Evolutionary conservation across 2,888 invertebrate genomes (phyloP), one percentile per base, ranked within the genome.

Genomic region (Gonocerus acuteangulatus): DNA sequence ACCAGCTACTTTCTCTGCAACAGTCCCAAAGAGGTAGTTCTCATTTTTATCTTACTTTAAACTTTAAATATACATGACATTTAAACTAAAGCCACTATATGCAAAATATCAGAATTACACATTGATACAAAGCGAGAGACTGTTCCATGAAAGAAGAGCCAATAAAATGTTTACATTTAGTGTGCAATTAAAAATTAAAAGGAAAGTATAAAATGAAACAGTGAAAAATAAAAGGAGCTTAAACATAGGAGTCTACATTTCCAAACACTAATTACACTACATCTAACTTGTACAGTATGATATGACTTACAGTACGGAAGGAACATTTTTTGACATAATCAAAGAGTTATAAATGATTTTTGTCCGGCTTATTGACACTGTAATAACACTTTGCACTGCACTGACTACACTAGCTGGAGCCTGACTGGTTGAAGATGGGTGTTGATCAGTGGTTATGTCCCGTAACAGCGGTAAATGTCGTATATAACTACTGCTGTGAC

Each of bases 401-500:
- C 54, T 42, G 22, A 48, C 15, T 36, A 51, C 51, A 51, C 15
- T 15, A 39, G 42, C 54, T 42, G 54, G 19, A 42, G 39, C 21
- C 27, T 51, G 16, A 1, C 34, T 36, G 44, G 42, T 15, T 23
- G 63, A 48, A 27, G 63, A n/a, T n/a, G 39, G n/a, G n/a, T 59
- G 48, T 21, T 27, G 49, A 59, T 59, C 68, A 61, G 61, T 66
- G 67, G 66, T 60, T 62, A 68, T 91, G 91, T 89, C 91, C 89
- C 83, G 87, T 81, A 83, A 84, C 89, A 91, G 87, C 91, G 91
- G 91, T 91, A 91, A 80, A 73, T 79, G 76, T 76, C 70, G 75
- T 73, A 77, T 79, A 48, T 77, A 75, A 83, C 85, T 91, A 91
- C 91, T 91, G 91, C 91, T 91, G 91, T 91, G 91, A 91, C 91